Evolutionary conservation across 2,113 vertebrate species (phyloP).

Genomic region (Ursus arctos): DNA sequence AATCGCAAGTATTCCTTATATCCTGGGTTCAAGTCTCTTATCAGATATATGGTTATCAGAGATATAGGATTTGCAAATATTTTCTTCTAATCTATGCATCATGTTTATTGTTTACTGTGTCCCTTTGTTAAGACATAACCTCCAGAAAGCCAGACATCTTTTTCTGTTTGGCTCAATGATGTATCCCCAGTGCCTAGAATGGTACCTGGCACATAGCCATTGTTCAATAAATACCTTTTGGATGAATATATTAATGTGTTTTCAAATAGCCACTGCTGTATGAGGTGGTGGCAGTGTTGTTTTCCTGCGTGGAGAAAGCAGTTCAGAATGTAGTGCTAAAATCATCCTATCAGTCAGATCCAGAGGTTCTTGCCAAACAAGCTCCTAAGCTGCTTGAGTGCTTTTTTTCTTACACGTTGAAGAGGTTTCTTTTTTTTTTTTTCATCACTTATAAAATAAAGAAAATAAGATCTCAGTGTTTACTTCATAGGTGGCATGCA

Average conservation of each 20-base stretch:
- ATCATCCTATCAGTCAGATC: background rate
- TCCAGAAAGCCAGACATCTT: background rate
- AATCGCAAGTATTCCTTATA: background rate
- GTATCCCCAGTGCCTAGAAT: background rate
- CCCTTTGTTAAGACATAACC: background rate
- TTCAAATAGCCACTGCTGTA: background rate
- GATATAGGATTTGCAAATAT: background rate
- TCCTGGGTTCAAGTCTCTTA: background rate
- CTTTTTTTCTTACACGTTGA: background rate
- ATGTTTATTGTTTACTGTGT: background rate
- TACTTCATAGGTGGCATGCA: background rate
- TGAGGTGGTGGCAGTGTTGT: background rate
- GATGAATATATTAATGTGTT: background rate
- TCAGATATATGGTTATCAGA: background rate
- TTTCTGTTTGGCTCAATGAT: background rate
- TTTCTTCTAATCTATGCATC: background rate
- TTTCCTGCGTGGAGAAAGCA: background rate
- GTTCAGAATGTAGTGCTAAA: background rate
- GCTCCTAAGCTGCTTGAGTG: background rate
- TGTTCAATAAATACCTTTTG: background rate
- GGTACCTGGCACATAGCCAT: background rate
- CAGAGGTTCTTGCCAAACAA: background rate
- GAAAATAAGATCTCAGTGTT: background rate
- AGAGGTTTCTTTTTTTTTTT: background rate
- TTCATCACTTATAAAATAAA: conserved; percentile 5